Evolutionary conservation across 2,797 vertebrate species (phyloP), one percentile per base, ranked within the genome.

Genomic region (Sebastes glaucus): DNA sequence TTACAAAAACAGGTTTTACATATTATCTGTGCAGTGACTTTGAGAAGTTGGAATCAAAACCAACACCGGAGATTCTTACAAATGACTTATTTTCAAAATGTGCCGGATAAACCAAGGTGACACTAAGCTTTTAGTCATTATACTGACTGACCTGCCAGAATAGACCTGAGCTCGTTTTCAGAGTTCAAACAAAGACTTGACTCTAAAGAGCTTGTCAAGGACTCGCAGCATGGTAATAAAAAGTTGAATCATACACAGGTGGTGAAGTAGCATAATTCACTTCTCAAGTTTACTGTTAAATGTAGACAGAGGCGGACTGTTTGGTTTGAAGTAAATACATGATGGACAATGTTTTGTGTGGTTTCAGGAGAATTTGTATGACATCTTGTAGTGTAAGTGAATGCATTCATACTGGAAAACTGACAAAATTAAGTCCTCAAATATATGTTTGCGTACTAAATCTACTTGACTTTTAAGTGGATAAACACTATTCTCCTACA

Each of bases 151-250:
- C 56, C 11, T 18, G 6, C 27, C 32, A 32, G 20, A 66, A 52
- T 7, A 35, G 6, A 71, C 46, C 23, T 28, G 22, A 32, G 11
- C 16, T 38, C 11, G 35, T 42, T 52, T 69, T 68, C 62, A 20
- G 11, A 23, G 22, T 49, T 62, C 2, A 30, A 71, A 46, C 71
- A 70, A 75, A 83, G 53, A 6, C 5, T 42, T 13, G 23, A 20
- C 35, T 70, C 30, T 66, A 3, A 80, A 76, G 64, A 35, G 46
- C 62, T 67, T 77, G 28, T 77, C 59, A 74, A 72, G 63, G 28
- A 78, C 33, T 20, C 18, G 10, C 23, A 67, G 55, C 23, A 32
- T 5, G 3, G 18, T 1, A 4, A 72, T 25, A 71, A 66, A 59
- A 13, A 52, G 10, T 55, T n/a, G 22, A 27, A 42, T 42, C 13